A percentile compares a stretch with the other conserved stretches of the same genome.
phyloP scores from a whole-genome alignment of 2,797 vertebrate species.

The Squalus acanthias region DNA sequence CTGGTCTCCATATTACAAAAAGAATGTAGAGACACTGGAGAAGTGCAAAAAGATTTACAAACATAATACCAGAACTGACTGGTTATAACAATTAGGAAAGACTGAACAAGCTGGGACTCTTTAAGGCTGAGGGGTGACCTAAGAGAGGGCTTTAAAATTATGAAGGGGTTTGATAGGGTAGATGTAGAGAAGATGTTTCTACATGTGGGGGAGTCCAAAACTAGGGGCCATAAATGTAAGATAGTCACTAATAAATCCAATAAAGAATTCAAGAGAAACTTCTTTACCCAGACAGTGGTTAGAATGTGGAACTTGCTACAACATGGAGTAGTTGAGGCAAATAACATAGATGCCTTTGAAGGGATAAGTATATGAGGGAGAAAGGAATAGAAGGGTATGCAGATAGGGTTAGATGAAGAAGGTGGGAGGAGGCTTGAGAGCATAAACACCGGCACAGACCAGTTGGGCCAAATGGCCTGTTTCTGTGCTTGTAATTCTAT shows the following conservation, averaged over 20 bases:
- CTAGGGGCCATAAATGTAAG: too few species aligned
- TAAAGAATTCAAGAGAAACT: not conserved
- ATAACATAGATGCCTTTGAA: not conserved
- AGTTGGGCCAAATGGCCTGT: not conserved
- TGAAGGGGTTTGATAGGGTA: not conserved
- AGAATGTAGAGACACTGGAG: too few species aligned
- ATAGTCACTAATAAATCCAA: too few species aligned
- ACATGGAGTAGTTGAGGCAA: not conserved
- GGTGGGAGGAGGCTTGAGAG: not conserved
- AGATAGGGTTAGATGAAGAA: not conserved
- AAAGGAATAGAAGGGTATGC: not conserved
- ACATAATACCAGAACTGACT: not conserved
- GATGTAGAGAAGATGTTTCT: too few species aligned
- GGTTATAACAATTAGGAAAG: not conserved
- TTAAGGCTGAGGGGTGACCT: not conserved
- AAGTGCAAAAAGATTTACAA: not conserved
- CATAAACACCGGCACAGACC: not conserved
- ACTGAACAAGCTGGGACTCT: not conserved
- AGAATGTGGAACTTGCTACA: not conserved
- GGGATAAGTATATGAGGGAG: not conserved
- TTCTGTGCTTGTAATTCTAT: not conserved
- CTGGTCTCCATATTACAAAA: not conserved
- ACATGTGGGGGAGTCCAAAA: too few species aligned
- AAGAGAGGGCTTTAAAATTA: not conserved
- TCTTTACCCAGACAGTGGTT: not conserved